phyloP scores from a whole-genome alignment of 2,797 vertebrate genomes.

The Tachyglossus aculeatus region DNA sequence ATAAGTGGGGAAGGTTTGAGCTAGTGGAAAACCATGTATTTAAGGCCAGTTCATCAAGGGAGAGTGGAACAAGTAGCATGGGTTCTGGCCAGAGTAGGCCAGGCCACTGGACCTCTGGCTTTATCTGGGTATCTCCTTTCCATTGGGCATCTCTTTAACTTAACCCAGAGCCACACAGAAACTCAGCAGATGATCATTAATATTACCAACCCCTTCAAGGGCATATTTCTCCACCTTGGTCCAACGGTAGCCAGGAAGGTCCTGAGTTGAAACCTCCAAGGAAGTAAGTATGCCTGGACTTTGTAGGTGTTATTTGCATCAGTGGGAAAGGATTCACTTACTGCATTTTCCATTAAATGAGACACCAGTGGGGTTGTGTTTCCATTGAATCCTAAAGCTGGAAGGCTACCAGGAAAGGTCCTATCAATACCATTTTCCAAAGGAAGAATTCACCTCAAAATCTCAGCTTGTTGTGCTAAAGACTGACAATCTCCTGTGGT shows the following conservation, averaged over 20 bases:
- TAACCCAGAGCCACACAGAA: neutral
- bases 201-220: neutral
- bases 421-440: too few relatives aligned
- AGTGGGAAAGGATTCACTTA: neutral
- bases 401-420: too few relatives aligned
- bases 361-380: neutral
- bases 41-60: too few relatives aligned
- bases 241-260: too few relatives aligned
- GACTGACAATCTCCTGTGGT: too few relatives aligned
- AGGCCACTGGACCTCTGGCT: neutral
- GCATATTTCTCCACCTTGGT: too few relatives aligned
- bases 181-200: neutral
- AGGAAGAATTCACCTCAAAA: too few relatives aligned
- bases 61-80: neutral
- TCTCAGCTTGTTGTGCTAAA: too few relatives aligned
- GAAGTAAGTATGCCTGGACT: neutral
- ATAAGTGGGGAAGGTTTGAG: neutral
- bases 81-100: neutral
- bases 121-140: neutral
- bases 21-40: too few relatives aligned
- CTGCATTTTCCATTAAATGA: neutral
- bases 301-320: neutral
- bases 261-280: neutral
- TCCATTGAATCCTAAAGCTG: neutral
- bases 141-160: neutral